Evolutionary conservation across 1,140 invertebrate species (phyloP), one percentile per base, ranked within the genome.

Genomic region (Scaptomyza hsui): DNA sequence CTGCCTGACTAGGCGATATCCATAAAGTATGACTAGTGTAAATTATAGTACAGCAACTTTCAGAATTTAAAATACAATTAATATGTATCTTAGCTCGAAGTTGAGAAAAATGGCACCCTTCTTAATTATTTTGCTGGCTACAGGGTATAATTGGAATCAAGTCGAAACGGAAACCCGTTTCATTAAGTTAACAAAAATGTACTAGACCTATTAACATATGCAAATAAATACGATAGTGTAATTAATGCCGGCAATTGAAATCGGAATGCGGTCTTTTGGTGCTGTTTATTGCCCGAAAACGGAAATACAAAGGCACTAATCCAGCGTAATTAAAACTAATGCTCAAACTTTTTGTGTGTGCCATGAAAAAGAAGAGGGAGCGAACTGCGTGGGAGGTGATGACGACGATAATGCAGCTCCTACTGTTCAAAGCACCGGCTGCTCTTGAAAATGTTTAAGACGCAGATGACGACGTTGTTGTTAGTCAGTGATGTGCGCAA

Each of bases 161-260:
- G 24, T 29, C 35, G 21, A 45, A 56, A 9, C 44, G 51, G 19
- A 57, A 78, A 67, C 57, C 69, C 16, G 71, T 73, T 72, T 24
- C 1, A 24, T 47, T 47, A 24, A 26, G n/a, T 24, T 24, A 0
- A 29, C 12, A 37, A 19, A 52, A 5, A 21, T 45, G 4, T 21
- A 45, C 18, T n/a, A 5, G 10, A 12, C 26, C 26, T 29, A 29
- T 7, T 29, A 7, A 29, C 44, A 21, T 47, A 19, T 47, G 4
- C 19, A 24, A 4, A 24, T 24, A 21, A 21, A 45, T 21, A 9
- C 4, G 18, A 18, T 0, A 45, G 42, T 7, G 10, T 0, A 26
- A 47, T 47, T 0, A 26, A 47, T 47, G 21, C 45, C 45, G 45
- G n/a, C 45, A 44, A 44, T 5, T 44, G 18, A 19, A 21, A 44